phyloP scores from a whole-genome alignment of 2,113 vertebrate genomes.

The Ageneiosus marmoratus region DNA sequence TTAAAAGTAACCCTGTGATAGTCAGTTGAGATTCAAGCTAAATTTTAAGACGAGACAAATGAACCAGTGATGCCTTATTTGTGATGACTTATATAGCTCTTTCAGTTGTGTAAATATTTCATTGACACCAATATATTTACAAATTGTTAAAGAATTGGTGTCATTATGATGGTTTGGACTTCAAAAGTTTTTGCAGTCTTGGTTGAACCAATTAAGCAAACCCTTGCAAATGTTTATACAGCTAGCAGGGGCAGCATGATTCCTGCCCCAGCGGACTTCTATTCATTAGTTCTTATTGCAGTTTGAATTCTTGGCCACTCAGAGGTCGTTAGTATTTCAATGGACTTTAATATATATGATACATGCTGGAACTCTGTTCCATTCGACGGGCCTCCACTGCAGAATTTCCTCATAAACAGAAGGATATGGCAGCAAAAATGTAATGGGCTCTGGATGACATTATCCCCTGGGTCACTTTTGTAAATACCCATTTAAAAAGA shows the following conservation, averaged over 20 bases:
- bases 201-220: background rate
- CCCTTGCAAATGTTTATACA: background rate
- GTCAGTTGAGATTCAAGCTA: background rate
- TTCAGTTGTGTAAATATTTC: background rate
- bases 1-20: background rate
- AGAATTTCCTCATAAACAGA: slow-evolving; percentile 19
- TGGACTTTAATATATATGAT: background rate
- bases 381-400: background rate
- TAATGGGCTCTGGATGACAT: background rate
- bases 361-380: background rate
- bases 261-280: background rate
- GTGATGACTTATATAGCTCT: background rate
- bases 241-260: background rate
- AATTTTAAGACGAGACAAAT: background rate
- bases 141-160: background rate
- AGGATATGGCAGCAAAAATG: background rate
- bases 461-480: background rate
- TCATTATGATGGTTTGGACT: background rate
- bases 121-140: background rate
- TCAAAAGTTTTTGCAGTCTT: background rate
- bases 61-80: background rate
- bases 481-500: slow-evolving; percentile 10
- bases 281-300: background rate
- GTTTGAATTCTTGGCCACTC: background rate
- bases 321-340: background rate